A percentile compares a stretch with the other conserved stretches of the same genome.
Conservation (phyloP, 92 coral and sea anemone genomes). For the Desmophyllum pertusum region DNA sequence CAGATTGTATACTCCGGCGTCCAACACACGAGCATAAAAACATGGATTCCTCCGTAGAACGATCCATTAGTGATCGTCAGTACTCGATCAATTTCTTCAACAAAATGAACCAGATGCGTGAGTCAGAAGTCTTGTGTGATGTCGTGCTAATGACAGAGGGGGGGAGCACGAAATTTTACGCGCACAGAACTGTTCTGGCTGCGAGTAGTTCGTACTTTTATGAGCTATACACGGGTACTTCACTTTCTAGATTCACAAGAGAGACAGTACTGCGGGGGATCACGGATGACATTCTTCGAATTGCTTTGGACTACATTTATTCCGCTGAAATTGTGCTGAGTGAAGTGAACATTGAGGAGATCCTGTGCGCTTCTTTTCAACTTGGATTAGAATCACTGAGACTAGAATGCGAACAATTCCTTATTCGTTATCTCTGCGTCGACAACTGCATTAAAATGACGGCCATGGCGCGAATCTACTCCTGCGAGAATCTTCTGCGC, state of each 20-base stretch:
- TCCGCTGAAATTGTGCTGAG: slow-evolving; percentile 68
- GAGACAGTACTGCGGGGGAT: slow-evolving; percentile 76
- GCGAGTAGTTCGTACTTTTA: slow-evolving; percentile 89
- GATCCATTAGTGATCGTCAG: slow-evolving; percentile 33
- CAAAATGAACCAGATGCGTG: slow-evolving; percentile 77
- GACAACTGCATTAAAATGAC: slow-evolving; percentile 85
- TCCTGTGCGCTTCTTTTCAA: slow-evolving; percentile 70
- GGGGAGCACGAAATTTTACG: slow-evolving; percentile 72
- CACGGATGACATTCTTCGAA: slow-evolving; percentile 57
- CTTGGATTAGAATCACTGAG: slow-evolving; percentile 71
- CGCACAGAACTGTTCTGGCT: slow-evolving; percentile 86
- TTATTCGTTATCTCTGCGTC: slow-evolving; percentile 60
- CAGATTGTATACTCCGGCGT: not conserved
- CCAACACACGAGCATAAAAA: not conserved
- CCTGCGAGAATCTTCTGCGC: slow-evolving; percentile 68
- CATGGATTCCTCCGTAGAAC: slow-evolving; percentile 10
- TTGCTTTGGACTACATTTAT: slow-evolving; percentile 73
- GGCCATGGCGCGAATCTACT: slow-evolving; percentile 64
- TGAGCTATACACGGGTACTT: slow-evolving; percentile 74
- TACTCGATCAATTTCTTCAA: slow-evolving; percentile 49
- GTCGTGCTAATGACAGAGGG: slow-evolving; percentile 74
- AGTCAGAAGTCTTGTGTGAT: slow-evolving; percentile 77
- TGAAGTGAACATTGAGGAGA: slow-evolving; percentile 69
- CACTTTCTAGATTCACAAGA: slow-evolving; percentile 62
- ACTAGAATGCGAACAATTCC: slow-evolving; percentile 68